Conservation (phyloP, 2,888 invertebrate genomes). For the Oeneis ivallda region DNA sequence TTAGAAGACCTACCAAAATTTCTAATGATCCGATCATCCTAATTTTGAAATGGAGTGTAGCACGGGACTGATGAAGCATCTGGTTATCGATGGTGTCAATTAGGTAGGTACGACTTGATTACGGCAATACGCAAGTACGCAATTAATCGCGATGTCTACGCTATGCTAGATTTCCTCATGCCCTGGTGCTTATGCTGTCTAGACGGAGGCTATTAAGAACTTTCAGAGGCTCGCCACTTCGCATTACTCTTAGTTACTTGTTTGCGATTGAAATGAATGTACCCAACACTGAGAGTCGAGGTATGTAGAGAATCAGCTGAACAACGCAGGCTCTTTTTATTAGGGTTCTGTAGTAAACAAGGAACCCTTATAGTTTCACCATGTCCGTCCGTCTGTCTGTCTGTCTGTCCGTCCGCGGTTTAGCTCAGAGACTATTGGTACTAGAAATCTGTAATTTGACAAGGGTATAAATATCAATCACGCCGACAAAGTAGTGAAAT, state of each 20-base stretch:
- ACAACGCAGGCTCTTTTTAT: no score
- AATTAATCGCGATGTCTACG: slow-evolving; percentile 21
- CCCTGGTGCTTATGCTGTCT: slow-evolving; percentile 12
- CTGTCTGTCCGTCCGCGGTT: no score
- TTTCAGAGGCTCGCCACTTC: slow-evolving; percentile 14
- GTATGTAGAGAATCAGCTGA: no score
- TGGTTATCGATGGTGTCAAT: slow-evolving; percentile 29
- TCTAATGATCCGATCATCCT: slow-evolving; percentile 29
- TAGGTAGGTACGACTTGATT: slow-evolving; percentile 11
- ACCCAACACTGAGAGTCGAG: no score
- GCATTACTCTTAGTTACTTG: neutral
- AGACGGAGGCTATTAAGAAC: slow-evolving; percentile 19
- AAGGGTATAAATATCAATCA: no score
- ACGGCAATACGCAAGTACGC: no score
- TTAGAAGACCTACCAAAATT: slow-evolving; percentile 26
- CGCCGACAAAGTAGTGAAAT: no score
- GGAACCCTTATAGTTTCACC: no score
- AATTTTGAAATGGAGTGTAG: slow-evolving; percentile 27
- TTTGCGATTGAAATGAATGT: neutral
- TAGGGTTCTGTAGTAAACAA: no score
- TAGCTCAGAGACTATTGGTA: no score
- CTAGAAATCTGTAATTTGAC: no score
- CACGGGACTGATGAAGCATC: slow-evolving; percentile 24
- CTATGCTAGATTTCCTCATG: slow-evolving; percentile 15
- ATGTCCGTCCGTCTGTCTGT: no score